Conservation (phyloP, 2,113 vertebrate species). For the Pica pica region DNA sequence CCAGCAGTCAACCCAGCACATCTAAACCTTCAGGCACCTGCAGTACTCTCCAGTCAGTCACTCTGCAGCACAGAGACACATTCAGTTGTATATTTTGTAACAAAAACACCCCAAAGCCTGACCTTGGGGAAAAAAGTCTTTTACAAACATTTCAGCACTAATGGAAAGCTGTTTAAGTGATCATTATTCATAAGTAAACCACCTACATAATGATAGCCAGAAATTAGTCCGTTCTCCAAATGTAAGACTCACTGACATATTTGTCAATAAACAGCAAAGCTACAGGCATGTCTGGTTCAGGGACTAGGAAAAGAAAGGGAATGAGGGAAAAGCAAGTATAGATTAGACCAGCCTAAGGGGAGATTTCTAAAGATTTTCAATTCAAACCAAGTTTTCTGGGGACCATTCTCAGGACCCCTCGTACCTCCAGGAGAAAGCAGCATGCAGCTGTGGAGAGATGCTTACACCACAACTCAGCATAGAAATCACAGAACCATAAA, state of each 20-base stretch:
- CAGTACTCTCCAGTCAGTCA: background rate
- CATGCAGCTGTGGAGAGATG: background rate
- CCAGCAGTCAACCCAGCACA: background rate
- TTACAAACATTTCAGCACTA: background rate
- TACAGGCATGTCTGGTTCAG: background rate
- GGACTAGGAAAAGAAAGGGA: background rate
- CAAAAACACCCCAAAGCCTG: background rate
- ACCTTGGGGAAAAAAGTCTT: background rate
- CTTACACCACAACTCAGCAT: background rate
- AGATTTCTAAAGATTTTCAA: background rate
- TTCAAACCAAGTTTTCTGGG: background rate
- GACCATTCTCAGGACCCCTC: fast-evolving
- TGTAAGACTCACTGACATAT: background rate
- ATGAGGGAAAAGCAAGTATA: background rate
- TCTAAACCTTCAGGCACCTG: background rate
- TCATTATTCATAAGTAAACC: background rate
- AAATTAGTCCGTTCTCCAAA: background rate
- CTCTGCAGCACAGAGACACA: background rate
- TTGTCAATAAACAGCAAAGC: background rate
- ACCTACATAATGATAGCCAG: background rate
- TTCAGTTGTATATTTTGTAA: background rate
- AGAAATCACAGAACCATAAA: background rate
- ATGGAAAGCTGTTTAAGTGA: background rate
- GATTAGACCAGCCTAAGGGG: background rate
- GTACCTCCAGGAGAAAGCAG: background rate